Evolutionary conservation across 2,888 invertebrate species (phyloP).

Genomic region (Craniophora ligustri): DNA sequence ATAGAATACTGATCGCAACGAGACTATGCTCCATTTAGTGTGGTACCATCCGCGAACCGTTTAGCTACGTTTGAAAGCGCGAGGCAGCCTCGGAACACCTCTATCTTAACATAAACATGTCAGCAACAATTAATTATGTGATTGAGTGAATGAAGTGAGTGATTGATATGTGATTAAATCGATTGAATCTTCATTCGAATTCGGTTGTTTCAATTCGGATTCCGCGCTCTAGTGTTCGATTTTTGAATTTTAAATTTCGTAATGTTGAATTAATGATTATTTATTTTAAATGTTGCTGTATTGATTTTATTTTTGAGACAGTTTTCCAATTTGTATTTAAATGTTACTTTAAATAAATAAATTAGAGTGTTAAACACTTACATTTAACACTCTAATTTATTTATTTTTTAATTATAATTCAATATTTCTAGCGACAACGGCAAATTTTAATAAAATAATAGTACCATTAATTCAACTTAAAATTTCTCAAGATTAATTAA

Average conservation of each 20-base stretch:
- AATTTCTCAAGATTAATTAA: neutral
- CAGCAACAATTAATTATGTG: slow-evolving; percentile 38
- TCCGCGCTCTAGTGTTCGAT: slow-evolving; percentile 1
- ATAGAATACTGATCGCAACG: slow-evolving; percentile 52
- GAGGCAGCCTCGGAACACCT: slow-evolving; percentile 3
- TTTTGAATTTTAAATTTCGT: slow-evolving; percentile 1
- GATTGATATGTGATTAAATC: slow-evolving; percentile 26
- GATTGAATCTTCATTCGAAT: slow-evolving; percentile 17
- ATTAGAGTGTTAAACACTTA: too few species aligned
- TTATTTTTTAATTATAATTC: too few species aligned
- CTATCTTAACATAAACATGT: slow-evolving; percentile 20
- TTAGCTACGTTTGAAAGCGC: slow-evolving; percentile 32
- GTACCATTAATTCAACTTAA: neutral
- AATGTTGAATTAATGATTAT: neutral
- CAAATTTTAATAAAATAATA: neutral
- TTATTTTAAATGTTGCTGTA: neutral
- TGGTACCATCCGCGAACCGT: slow-evolving; percentile 50
- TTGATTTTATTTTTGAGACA: neutral
- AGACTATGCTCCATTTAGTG: slow-evolving; percentile 54
- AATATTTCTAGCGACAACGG: neutral
- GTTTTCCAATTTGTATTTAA: neutral
- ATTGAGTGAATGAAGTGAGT: slow-evolving; percentile 28
- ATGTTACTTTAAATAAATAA: too few species aligned
- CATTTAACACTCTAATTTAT: too few species aligned
- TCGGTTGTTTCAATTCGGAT: slow-evolving; percentile 14